Conservation (phyloP, 2,113 vertebrate species). For the Piprites chloris region DNA sequence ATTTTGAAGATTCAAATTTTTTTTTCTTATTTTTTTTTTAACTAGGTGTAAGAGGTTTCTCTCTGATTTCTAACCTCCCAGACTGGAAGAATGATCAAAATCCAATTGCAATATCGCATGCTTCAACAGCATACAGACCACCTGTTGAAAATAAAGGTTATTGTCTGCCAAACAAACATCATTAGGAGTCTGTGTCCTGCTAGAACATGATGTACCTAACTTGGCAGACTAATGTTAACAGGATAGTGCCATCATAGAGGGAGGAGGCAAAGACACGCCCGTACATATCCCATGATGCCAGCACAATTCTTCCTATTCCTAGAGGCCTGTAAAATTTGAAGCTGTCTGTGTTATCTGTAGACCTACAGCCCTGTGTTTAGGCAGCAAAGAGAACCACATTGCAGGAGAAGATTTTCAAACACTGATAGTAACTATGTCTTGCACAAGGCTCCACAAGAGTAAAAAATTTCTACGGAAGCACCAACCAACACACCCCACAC, state of each 20-base stretch:
- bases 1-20: not conserved
- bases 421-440: not conserved
- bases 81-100: not conserved
- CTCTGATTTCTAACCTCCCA: not conserved
- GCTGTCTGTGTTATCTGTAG: not conserved
- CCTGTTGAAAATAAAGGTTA: not conserved
- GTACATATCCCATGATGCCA: not conserved
- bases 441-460: not conserved
- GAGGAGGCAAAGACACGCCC: constrained; percentile 16
- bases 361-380: not conserved
- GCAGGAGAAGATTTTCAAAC: not conserved
- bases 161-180: not conserved
- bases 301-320: not conserved
- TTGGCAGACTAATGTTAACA: constrained; percentile 26
- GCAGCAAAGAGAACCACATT: not conserved
- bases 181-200: not conserved
- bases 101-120: not conserved
- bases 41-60: not conserved
- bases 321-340: not conserved
- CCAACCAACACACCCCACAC: accelerated
- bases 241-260: not conserved
- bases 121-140: not conserved
- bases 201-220: constrained; percentile 16
- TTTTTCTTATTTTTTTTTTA: not conserved
- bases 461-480: accelerated